phyloP scores from a whole-genome alignment of 2,888 invertebrate species.

The Dichetophora obliterata region DNA sequence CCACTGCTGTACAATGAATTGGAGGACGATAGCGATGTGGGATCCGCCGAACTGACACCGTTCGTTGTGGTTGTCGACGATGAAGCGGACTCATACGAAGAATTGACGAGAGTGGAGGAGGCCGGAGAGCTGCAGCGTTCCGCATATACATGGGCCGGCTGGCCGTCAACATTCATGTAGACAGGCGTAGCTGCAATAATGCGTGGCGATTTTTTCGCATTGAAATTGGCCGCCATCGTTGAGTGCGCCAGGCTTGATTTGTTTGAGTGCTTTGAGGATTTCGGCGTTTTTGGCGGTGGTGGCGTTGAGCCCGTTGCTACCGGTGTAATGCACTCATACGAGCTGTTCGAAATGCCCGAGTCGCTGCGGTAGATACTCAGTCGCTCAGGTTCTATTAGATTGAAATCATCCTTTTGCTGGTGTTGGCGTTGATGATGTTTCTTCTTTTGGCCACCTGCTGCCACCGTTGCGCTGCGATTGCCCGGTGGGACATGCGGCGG shows the following conservation, averaged over 20 bases:
- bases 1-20: conserved; percentile 58
- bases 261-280: conserved; percentile 32
- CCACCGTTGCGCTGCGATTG: conserved; percentile 24
- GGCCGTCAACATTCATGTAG: conserved; percentile 61
- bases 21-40: conserved; percentile 60
- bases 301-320: conserved; percentile 65
- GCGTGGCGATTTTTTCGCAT: conserved; percentile 46
- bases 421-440: conserved; percentile 67
- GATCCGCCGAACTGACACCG: conserved; percentile 54
- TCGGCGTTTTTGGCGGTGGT: conserved; percentile 53
- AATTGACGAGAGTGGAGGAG: conserved; percentile 57
- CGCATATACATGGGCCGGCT: conserved; percentile 20
- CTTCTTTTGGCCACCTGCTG: conserved; percentile 55
- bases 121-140: conserved; percentile 53
- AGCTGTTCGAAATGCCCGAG: conserved; percentile 70
- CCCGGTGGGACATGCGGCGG: conserved; percentile 43
- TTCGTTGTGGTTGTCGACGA: conserved; percentile 51
- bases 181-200: conserved; percentile 52
- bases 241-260: conserved; percentile 36
- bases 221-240: conserved; percentile 45
- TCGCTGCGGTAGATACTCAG: conserved; percentile 69
- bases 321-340: conserved; percentile 72
- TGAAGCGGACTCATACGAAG: conserved; percentile 63
- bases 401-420: conserved; percentile 64
- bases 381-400: conserved; percentile 67